phyloP scores from a whole-genome alignment of 1,140 invertebrate genomes.

The Drosophila baimaii region DNA sequence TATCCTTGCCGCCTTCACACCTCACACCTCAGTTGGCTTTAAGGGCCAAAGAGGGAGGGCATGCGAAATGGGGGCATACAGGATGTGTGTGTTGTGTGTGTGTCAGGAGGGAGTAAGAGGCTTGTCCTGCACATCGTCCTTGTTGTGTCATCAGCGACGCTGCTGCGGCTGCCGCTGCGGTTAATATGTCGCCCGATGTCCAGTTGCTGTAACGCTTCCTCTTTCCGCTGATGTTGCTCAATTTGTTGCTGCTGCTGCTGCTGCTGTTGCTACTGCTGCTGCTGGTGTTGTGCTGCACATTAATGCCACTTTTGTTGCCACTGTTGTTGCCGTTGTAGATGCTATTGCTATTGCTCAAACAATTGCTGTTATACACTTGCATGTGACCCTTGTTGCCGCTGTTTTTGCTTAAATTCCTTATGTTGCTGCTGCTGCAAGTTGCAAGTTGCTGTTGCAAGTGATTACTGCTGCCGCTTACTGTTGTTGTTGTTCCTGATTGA shows the following conservation, averaged over 20 bases:
- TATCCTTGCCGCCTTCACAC: constrained; percentile 5
- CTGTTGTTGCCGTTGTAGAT: constrained; percentile 1
- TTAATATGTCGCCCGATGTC: constrained; percentile 74
- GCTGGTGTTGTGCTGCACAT: constrained; percentile 2
- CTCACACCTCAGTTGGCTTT: constrained; percentile 12
- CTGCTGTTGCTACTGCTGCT: not conserved
- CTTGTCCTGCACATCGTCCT: constrained; percentile 12
- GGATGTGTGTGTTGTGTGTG: constrained; percentile 10
- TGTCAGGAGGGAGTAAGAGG: not conserved
- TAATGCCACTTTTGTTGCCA: constrained; percentile 2
- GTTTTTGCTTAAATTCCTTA: constrained; percentile 10
- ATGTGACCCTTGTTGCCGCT: not conserved
- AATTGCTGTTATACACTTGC: constrained; percentile 7
- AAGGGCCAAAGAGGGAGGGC: not conserved
- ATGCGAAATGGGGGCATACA: constrained; percentile 13
- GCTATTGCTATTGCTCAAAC: constrained; percentile 9
- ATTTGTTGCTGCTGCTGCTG: constrained; percentile 16
- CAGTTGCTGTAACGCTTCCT: constrained; percentile 41
- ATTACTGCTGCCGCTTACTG: constrained; percentile 22
- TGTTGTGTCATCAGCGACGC: constrained; percentile 54
- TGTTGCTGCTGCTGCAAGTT: constrained; percentile 8
- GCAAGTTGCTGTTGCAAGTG: constrained; percentile 1
- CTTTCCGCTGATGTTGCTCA: constrained; percentile 19
- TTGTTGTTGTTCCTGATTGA: constrained; percentile 65
- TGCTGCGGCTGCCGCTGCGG: constrained; percentile 59